Base-by-base conservation (phyloP, 2,113 vertebrate species). In the Anarrhichthys ocellatus region DNA sequence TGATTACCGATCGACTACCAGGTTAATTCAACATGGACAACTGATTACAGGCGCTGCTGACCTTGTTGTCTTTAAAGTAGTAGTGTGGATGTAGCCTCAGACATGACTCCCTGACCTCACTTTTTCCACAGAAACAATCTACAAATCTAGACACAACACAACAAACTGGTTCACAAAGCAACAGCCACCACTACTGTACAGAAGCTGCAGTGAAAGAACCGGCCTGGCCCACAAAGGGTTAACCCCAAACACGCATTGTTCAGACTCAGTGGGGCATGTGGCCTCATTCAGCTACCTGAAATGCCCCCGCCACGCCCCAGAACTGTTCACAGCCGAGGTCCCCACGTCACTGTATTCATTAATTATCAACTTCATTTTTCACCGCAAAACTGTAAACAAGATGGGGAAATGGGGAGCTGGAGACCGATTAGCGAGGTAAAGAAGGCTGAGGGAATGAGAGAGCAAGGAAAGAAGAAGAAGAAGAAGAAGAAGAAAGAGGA, bases 341-440 rank as follows among this genome's bases (percentile, higher is more conserved):
- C 91, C 87, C 73, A 83, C 85, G 88, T 94, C 95, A 74, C 82
- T 82, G 86, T 82, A 95, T 96, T 95, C 93, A 96, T 96, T 96
- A 96, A 97, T 96, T 96, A 96, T 94, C 93, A 90, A 89, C 91
- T 91, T 89, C 91, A 94, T 96, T 95, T 93, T 94, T 94, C 89
- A 94, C 83, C 78, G 94, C 95, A 91, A 83, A 94, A 94, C 92
- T 92, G 92, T 95, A 94, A 96, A 95, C 93, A 96, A 93, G 79
- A 90, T 46, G 70, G 85, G 79, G 77, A 83, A 71, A 83, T 64
- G 84, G 82, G 91, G 89, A 91, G 73, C 81, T 48, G 3, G 85
- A 88, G 80, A 89, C 79, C 68, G 84, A 92, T 91, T 91, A 92
- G 84, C 38, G 11, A 69, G 61, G 42, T 66, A 84, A 74, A 80